Evolutionary conservation across 2,797 vertebrate genomes (phyloP).

Genomic region (Acrossocheilus fasciatus): DNA sequence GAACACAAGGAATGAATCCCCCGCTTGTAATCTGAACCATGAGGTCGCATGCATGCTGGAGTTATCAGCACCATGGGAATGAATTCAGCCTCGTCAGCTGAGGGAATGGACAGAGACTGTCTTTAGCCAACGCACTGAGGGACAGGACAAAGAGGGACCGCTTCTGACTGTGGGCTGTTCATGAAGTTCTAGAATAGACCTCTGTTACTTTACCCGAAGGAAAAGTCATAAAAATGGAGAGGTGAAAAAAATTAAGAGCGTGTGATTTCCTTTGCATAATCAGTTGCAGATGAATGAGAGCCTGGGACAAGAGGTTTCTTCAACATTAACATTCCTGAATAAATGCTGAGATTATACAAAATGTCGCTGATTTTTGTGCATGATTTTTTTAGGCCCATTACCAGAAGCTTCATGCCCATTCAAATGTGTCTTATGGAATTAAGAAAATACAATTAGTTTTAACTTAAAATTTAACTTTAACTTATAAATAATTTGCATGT

Average conservation of each 20-base stretch:
- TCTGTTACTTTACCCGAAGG: conserved; percentile 67
- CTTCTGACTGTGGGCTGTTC: conserved; percentile 71
- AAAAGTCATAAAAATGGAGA: conserved; percentile 63
- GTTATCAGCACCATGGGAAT: conserved; percentile 73
- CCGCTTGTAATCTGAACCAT: conserved; percentile 72
- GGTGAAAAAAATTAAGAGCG: conserved; percentile 53
- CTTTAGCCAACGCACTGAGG: conserved; percentile 58
- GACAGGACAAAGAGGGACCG: conserved; percentile 69
- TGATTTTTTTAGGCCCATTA: not conserved
- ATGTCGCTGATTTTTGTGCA: not conserved
- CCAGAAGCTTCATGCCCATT: not conserved
- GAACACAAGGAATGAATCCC: conserved; percentile 75
- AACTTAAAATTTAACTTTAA: no score
- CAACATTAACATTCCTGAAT: not conserved
- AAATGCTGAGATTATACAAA: not conserved
- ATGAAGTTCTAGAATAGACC: conserved; percentile 77
- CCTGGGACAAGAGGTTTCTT: conserved; percentile 51
- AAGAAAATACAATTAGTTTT: not conserved
- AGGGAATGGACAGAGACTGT: conserved; percentile 70
- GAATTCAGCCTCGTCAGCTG: conserved; percentile 78
- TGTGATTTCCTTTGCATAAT: conserved; percentile 58
- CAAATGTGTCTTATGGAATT: not conserved
- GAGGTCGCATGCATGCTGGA: conserved; percentile 71
- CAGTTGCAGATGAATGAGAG: conserved; percentile 58
- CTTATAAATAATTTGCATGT: not conserved